A percentile compares a stretch with the other conserved stretches of the same genome.
phyloP scores from a whole-genome alignment of 2,797 vertebrate species.

The Buceros bicornis region DNA sequence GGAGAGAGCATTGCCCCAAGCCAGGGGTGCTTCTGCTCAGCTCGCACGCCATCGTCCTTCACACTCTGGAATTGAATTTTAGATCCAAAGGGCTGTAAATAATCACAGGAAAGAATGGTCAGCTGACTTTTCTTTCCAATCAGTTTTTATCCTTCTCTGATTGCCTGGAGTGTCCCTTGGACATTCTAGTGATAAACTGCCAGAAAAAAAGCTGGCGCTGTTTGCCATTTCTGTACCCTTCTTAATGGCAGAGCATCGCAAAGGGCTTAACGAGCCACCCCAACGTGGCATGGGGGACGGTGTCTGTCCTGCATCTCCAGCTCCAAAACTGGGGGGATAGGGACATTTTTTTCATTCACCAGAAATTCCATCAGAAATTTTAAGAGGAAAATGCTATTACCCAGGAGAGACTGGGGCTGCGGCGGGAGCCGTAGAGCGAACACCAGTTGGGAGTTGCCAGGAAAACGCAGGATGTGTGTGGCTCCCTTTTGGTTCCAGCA shows the following conservation, averaged over 20 bases:
- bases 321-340: not conserved
- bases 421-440: not conserved
- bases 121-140: not conserved
- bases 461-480: not conserved
- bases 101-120: not conserved
- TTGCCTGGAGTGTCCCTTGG: not conserved
- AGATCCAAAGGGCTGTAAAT: not conserved
- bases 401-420: accelerated
- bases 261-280: not conserved
- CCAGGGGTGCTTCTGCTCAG: not conserved
- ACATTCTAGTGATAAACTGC: not conserved
- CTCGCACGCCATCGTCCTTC: accelerated
- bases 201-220: not conserved
- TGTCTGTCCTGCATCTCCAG: not conserved
- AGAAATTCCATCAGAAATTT: not conserved
- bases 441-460: not conserved
- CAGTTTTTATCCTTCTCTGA: not conserved
- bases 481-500: not conserved
- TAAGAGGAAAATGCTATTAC: not conserved
- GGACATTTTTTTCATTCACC: not conserved
- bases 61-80: not conserved
- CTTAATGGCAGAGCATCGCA: not conserved
- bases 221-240: not conserved
- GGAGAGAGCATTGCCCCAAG: not conserved
- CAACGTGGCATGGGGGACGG: accelerated